Conservation (phyloP, 2,113 vertebrate species). For the Naja naja region DNA sequence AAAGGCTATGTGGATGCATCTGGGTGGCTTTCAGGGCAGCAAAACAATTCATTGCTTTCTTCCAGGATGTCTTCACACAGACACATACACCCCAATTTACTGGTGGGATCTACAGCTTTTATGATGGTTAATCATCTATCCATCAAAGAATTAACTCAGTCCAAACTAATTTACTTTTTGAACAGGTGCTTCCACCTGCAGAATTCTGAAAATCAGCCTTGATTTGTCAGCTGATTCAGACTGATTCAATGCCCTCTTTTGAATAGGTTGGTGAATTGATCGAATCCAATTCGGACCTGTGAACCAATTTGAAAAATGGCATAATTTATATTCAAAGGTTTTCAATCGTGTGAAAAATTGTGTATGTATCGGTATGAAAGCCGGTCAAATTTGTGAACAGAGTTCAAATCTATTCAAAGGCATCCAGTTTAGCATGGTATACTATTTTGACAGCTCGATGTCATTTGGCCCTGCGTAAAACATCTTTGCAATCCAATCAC, state of each 20-base stretch:
- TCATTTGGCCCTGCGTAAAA: not conserved
- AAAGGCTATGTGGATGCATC: not conserved
- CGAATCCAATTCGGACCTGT: not conserved
- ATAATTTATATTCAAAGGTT: not conserved
- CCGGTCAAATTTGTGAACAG: not conserved
- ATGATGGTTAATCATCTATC: not conserved
- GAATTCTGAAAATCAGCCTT: not conserved
- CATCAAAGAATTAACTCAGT: not conserved
- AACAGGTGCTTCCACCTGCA: not conserved
- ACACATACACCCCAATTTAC: not conserved
- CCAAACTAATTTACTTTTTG: not conserved
- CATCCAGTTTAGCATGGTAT: not conserved
- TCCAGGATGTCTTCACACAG: not conserved
- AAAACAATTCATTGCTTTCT: not conserved
- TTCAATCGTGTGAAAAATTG: not conserved
- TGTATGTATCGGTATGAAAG: not conserved
- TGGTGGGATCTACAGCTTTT: not conserved
- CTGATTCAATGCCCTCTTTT: not conserved
- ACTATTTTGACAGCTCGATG: not conserved
- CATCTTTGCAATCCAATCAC: not conserved
- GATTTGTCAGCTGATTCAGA: not conserved
- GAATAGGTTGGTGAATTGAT: not conserved
- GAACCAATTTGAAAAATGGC: not conserved
- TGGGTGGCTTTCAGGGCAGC: not conserved
- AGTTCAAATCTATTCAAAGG: not conserved